These are phyloP conservation scores for Triplophysa siluroides DNA, from an alignment of 2,113 vertebrate genomes.

Conservation along the genomic window DNA sequence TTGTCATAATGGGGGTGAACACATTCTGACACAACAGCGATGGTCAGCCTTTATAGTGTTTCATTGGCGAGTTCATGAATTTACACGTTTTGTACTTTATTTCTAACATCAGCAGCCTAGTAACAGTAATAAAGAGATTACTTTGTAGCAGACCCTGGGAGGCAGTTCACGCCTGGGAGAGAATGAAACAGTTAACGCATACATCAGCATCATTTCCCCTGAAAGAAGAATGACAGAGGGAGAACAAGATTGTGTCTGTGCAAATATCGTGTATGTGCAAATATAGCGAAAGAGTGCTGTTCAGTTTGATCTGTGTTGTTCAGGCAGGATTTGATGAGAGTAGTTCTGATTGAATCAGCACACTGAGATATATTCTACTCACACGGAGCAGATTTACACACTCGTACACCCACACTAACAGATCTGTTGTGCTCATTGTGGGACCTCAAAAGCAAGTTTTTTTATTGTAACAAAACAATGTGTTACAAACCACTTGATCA, in stretches of 20 bases:
- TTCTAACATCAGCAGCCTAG: background rate
- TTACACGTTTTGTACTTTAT: background rate
- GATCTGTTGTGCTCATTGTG: background rate
- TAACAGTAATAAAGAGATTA: background rate
- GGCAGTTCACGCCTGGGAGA: background rate
- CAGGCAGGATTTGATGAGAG: slow-evolving; percentile 41
- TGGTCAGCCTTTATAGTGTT: background rate
- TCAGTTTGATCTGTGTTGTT: slow-evolving; percentile 28
- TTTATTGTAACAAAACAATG: background rate
- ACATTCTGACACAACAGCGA: slow-evolving; percentile 13
- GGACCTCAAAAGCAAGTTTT: background rate
- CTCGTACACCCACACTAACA: slow-evolving; percentile 13
- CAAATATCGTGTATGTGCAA: background rate
- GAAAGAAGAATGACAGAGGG: slow-evolving; percentile 19
- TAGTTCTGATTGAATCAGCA: slow-evolving; percentile 42
- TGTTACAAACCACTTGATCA: background rate
- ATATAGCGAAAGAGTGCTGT: slow-evolving; percentile 5
- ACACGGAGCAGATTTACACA: slow-evolving; percentile 27
- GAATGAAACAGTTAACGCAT: slow-evolving; percentile 32
- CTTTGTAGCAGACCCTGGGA: background rate
- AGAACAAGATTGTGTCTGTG: slow-evolving; percentile 13
- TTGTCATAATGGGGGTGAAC: slow-evolving; percentile 12
- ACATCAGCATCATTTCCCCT: slow-evolving; percentile 28
- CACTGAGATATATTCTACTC: slow-evolving; percentile 29
- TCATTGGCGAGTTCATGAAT: slow-evolving; percentile 1